phyloP scores from a whole-genome alignment of 2,888 invertebrate genomes.

The Galerucella nymphaeae region DNA sequence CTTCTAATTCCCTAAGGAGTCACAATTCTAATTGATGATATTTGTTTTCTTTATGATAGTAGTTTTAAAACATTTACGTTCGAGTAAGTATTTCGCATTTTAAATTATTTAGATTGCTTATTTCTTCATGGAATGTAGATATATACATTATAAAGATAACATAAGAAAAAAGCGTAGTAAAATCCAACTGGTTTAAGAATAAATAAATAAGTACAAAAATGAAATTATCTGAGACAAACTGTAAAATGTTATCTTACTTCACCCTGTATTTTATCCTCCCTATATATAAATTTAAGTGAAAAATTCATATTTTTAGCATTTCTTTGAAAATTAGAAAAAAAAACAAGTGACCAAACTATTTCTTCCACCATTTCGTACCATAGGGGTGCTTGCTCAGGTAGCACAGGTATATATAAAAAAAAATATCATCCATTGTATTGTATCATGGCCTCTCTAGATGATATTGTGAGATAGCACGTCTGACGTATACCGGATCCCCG shows the following conservation, averaged over 20 bases:
- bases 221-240: too few species aligned
- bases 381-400: conserved; percentile 56
- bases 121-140: conserved; percentile 14
- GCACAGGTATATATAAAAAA: conserved; percentile 53
- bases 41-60: conserved; percentile 56
- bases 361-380: conserved; percentile 42
- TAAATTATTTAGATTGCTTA: conserved; percentile 27
- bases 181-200: too few species aligned
- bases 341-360: conserved; percentile 10
- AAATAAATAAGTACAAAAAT: too few species aligned
- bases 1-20: conserved; percentile 55
- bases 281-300: too few species aligned
- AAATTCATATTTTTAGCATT: background rate
- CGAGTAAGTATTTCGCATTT: conserved; percentile 35
- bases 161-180: background rate
- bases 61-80: conserved; percentile 49
- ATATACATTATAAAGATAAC: background rate
- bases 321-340: too few species aligned
- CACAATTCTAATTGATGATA: conserved; percentile 60
- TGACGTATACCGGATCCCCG: conserved; percentile 52
- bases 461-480: conserved; percentile 50
- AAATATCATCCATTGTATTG: conserved; percentile 51
- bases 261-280: too few species aligned
- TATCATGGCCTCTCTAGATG: conserved; percentile 49
- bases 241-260: too few species aligned